These are phyloP conservation scores for Cricetomys ansorgei DNA, from an alignment of 2,113 vertebrate species.

Conservation along the genomic window DNA sequence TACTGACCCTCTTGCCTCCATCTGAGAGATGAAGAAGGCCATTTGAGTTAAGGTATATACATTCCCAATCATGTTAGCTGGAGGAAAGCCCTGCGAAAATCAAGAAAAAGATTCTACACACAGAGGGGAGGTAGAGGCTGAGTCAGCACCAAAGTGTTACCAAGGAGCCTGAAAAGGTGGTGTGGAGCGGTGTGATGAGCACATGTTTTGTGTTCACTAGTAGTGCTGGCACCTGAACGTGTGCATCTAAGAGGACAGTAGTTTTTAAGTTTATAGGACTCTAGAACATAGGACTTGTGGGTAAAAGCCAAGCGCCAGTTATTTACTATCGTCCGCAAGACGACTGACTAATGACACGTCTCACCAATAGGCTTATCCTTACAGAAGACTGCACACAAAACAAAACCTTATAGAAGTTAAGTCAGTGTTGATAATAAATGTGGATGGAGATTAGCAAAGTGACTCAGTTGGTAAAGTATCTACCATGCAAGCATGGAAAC, in stretches of 20 bases:
- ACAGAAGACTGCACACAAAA: not conserved
- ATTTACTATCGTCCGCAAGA: not conserved
- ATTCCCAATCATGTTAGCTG: not conserved
- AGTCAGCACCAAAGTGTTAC: not conserved
- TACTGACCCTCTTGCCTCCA: not conserved
- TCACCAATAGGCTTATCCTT: not conserved
- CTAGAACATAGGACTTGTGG: not conserved
- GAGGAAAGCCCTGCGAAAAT: not conserved
- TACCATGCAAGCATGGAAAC: not conserved
- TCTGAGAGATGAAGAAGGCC: not conserved
- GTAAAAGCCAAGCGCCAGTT: not conserved
- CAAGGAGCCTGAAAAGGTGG: not conserved
- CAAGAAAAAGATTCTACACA: not conserved
- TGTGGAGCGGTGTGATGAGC: not conserved
- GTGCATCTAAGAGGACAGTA: not conserved
- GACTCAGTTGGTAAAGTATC: not conserved
- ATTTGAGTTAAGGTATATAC: not conserved
- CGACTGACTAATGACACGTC: not conserved
- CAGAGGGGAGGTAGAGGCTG: not conserved
- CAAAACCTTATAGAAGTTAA: not conserved
- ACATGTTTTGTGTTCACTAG: not conserved
- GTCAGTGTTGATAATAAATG: not conserved
- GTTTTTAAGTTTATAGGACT: not conserved
- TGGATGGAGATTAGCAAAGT: not conserved
- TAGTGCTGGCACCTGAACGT: not conserved